phyloP scores from a whole-genome alignment of 2,113 vertebrate genomes.

The Pycnonotus jocosus region DNA sequence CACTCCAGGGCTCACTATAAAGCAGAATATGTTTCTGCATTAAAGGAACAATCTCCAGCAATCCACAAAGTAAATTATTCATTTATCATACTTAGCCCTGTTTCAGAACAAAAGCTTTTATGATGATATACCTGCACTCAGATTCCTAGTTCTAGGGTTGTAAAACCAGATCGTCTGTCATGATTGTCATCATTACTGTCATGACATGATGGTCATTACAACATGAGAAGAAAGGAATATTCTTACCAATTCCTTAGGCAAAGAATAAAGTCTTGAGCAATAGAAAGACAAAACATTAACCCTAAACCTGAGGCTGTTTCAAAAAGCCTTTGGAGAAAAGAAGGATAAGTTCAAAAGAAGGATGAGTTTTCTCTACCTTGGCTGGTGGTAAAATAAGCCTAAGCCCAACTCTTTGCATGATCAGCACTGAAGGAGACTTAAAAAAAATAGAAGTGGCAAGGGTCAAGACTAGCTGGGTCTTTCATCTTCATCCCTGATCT shows the following conservation, averaged over 20 bases:
- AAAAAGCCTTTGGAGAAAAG: slow-evolving; percentile 56
- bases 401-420: slow-evolving; percentile 39
- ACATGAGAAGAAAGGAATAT: background rate
- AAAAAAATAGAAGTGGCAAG: slow-evolving; percentile 50
- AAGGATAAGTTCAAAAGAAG: slow-evolving; percentile 31
- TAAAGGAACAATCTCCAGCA: background rate
- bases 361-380: slow-evolving; percentile 33
- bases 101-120: slow-evolving; percentile 18
- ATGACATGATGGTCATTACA: slow-evolving; percentile 6
- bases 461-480: slow-evolving; percentile 50
- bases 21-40: background rate
- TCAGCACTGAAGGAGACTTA: slow-evolving; percentile 33
- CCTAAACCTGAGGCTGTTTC: slow-evolving; percentile 17
- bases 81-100: background rate
- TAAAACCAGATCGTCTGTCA: background rate
- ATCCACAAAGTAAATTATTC: background rate
- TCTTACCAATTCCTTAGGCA: background rate
- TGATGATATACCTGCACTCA: background rate
- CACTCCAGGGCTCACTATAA: background rate
- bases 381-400: slow-evolving; percentile 54
- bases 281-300: slow-evolving; percentile 45
- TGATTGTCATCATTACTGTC: background rate
- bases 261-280: slow-evolving; percentile 19
- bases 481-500: slow-evolving; percentile 58
- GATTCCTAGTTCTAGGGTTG: background rate